Base-by-base conservation (phyloP, 2,888 invertebrate genomes). In the Zygaena filipendulae region DNA sequence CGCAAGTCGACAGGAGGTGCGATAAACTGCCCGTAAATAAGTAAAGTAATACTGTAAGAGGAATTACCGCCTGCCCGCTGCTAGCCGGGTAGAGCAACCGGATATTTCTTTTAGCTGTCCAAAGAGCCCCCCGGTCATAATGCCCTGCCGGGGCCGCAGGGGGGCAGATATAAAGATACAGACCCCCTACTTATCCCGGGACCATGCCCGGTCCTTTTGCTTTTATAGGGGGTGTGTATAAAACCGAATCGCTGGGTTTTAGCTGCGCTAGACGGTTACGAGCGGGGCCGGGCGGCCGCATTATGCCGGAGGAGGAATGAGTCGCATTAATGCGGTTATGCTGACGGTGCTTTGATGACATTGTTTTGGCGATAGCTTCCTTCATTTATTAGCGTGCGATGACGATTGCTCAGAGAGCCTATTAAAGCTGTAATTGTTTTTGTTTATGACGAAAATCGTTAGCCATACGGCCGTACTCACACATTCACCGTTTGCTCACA, bases 51-150 rank as follows among this genome's bases (percentile, higher is more conserved):
- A 66, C 66, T 63, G 59, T 57, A 60, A 68, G 68, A 69, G 66
- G 72, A 66, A 72, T 70, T 69, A 68, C 69, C 63, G 70, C 58
- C 63, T 57, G 55, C 56, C 49, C 53, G 62, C 55, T 57, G 60
- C 58, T 59, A 53, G 57, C 57, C 60, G 60, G 59, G 62, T 57
- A 66, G 68, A 51, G 70, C 71, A 60, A 66, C 75, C 75, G 75
- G 74, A 75, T 77, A 79, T 77, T 79, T 77, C 79, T 79, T 74
- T 77, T 74, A 77, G 77, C 75, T 75, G 75, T 75, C 77, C 77
- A 72, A 77, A 72, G 74, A 69, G 67, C 72, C 75, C 66, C 74
- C 75, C 75, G 69, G 70, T 69, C 69, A 74, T 75, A 75, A 77
- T 75, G 69, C 70, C 68, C 66, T 53, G 59, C 59, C 61, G 71